Base-by-base conservation (phyloP, 1,140 invertebrate genomes). In the Formica selysi region DNA sequence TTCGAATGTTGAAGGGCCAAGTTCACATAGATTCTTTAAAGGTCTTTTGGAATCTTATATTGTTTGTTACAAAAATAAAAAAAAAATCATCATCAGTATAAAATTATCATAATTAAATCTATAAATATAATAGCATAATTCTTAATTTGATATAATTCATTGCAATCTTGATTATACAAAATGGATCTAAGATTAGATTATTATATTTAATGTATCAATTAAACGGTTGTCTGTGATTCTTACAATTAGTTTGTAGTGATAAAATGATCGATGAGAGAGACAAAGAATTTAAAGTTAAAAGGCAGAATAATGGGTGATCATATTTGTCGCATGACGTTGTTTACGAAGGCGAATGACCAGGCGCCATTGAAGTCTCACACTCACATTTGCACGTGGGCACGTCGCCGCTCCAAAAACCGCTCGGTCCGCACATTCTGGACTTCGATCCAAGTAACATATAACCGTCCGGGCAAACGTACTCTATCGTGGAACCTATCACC, bases 341-440 rank as follows among this genome's bases (percentile, higher is more conserved):
- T n/a, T 22, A 44, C 59, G 11, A 22, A 71, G 32, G 32, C 32
- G n/a, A 81, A 61, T 32, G n/a, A 51, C 8, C 36, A 19, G 36
- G 3, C 7, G 11, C 0, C 51, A 13, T 36, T 76, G 3, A 65
- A 38, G 68, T 67, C 48, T 51, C 22, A 61, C 41, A 96, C 96
- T 96, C 96, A 98, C 98, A 98, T 97, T 98, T 98, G 94, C 98
- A 99, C 64, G 96, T 96, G 3, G 98, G 98, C 3, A 98, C 96
- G 1, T 93, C 90, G 16, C 97, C 97, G 67, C 96, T 97, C 98
- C 98, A 99, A 90, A 98, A 97, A 16, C 98, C 98, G 90, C 96
- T 96, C 0, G 93, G 89, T 32, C 96, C 95, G 93, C 98, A 99
- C 2, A 95, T 96, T 87, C 98, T 96, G 22, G 94, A 96, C 59